Evolutionary conservation across 1,140 invertebrate species (phyloP).

Genomic region (Sycobia sp.): DNA sequence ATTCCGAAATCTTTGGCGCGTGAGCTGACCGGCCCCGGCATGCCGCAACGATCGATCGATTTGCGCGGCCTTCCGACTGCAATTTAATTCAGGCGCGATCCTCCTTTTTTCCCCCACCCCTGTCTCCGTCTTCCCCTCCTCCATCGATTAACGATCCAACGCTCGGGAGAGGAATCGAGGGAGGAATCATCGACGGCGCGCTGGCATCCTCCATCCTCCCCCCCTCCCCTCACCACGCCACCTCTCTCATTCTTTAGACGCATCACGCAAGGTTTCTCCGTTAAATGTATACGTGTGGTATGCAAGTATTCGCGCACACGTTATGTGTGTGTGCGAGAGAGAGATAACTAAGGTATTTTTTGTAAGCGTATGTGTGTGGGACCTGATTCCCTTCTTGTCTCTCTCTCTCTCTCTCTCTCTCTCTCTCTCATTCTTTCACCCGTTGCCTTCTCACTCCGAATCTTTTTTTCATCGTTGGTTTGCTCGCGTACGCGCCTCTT

Average conservation of each 20-base stretch:
- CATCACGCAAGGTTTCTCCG: slow-evolving; percentile 19
- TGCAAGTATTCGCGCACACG: too few relatives aligned
- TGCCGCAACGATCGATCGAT: slow-evolving; percentile 26
- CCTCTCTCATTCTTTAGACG: slow-evolving; percentile 5
- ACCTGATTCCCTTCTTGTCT: neutral
- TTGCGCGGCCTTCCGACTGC: slow-evolving; percentile 29
- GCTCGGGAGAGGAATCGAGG: slow-evolving; percentile 1
- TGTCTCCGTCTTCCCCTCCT: too few relatives aligned
- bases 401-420: neutral
- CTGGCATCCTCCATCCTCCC: neutral
- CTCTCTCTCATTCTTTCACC: neutral
- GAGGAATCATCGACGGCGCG: slow-evolving; percentile 13
- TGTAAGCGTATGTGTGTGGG: neutral
- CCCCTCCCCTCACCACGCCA: neutral
- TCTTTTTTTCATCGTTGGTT: neutral
- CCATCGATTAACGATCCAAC: slow-evolving; percentile 11
- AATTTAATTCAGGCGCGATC: slow-evolving; percentile 31
- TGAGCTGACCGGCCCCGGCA: too few relatives aligned
- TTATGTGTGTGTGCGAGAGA: too few relatives aligned
- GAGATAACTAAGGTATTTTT: neutral
- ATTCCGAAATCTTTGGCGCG: neutral
- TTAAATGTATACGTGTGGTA: slow-evolving; percentile 20
- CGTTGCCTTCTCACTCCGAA: too few relatives aligned
- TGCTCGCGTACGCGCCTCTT: too few relatives aligned
- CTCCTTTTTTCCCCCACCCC: neutral